Conservation (phyloP, 1,140 invertebrate genomes). For the Venustaconcha ellipsiformis region DNA sequence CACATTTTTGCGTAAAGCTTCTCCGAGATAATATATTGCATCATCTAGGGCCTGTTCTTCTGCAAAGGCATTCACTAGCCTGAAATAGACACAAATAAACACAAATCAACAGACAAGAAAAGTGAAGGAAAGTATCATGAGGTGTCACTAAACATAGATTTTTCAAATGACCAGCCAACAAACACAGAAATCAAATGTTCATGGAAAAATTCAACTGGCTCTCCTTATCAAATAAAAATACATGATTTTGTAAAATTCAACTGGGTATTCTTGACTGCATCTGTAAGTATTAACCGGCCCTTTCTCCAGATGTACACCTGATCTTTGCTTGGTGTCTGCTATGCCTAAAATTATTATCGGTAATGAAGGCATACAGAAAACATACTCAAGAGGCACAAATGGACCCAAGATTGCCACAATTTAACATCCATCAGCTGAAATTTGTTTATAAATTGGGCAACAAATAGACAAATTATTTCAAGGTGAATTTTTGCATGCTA, state of each 20-base stretch:
- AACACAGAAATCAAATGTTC: neutral
- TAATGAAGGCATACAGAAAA: too few species aligned
- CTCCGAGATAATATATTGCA: constrained; percentile 98
- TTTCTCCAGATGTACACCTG: too few species aligned
- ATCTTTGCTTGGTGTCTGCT: too few species aligned
- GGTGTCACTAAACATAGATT: neutral
- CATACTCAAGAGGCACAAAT: too few species aligned
- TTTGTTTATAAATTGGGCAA: too few species aligned
- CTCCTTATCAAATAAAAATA: neutral
- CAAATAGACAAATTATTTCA: too few species aligned
- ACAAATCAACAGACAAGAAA: neutral
- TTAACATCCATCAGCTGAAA: too few species aligned
- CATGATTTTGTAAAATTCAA: neutral
- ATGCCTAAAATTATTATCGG: too few species aligned
- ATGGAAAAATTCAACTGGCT: too few species aligned
- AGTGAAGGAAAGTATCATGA: too few species aligned
- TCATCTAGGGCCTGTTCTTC: constrained; percentile 99
- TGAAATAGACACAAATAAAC: constrained; percentile 62
- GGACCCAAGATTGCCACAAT: too few species aligned
- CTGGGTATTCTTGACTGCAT: neutral
- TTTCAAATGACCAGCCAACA: neutral
- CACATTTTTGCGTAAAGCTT: constrained; percentile 90
- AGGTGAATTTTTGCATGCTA: too few species aligned
- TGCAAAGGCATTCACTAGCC: constrained; percentile 93
- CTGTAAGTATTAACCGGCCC: neutral